Percentiles rank a stretch among this genome's conserved stretches.
Conservation (phyloP, 1,140 invertebrate genomes). For the Papilio glaucus region DNA sequence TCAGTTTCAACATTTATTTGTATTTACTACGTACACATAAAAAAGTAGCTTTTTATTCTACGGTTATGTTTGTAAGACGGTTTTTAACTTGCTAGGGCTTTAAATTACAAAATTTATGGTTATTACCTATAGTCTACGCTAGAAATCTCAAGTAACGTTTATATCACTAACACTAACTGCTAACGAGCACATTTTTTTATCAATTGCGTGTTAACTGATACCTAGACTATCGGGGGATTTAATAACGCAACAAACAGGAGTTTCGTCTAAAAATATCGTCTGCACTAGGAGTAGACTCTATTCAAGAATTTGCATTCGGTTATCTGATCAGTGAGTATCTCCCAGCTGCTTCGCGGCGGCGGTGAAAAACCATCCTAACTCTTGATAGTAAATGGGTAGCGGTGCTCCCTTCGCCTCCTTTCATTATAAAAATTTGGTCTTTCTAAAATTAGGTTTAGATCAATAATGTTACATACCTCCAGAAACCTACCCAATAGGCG, state of each 20-base stretch:
- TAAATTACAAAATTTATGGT: neutral
- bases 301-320: neutral
- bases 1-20: neutral
- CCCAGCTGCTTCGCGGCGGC: no score
- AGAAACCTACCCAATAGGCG: no score
- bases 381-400: no score
- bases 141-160: slow-evolving; percentile 4
- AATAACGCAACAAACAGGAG: neutral
- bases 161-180: neutral
- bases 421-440: no score
- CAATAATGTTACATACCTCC: no score
- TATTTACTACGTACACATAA: neutral
- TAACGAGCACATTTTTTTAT: slow-evolving; percentile 10
- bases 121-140: neutral
- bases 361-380: no score
- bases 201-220: neutral
- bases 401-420: no score
- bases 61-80: neutral
- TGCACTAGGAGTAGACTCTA: neutral
- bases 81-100: neutral
- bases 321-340: no score
- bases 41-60: neutral
- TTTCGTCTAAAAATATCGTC: neutral
- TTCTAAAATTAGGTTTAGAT: no score
- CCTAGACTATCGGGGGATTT: neutral